Percentiles rank a stretch among this genome's conserved stretches.
These are phyloP conservation scores for Pyrrhosoma nymphula DNA, from an alignment of 2,888 invertebrate species.

Conservation along the genomic window DNA sequence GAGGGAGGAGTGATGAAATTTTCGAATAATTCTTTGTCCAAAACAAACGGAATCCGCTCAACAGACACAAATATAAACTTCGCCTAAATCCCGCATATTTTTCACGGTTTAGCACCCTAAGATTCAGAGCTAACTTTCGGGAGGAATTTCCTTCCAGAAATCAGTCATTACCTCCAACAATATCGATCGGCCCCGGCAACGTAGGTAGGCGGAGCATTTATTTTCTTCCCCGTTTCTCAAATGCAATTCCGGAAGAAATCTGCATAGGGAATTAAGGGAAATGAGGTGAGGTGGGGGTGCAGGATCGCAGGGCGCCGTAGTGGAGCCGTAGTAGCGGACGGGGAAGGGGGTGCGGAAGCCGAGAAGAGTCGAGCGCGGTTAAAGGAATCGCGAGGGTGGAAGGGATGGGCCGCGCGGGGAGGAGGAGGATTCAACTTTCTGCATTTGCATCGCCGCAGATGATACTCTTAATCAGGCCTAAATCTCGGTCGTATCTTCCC, in stretches of 20 bases:
- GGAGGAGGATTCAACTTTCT: constrained; percentile 40
- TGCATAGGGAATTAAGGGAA: constrained; percentile 35
- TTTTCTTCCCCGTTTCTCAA: constrained; percentile 23
- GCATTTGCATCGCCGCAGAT: constrained; percentile 66
- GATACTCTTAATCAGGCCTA: constrained; percentile 63
- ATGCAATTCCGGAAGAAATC: constrained; percentile 55
- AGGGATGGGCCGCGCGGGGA: neutral
- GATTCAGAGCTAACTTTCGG: neutral
- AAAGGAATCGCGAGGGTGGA: neutral
- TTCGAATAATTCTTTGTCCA: neutral
- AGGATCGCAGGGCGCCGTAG: neutral
- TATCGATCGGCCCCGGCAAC: constrained; percentile 14
- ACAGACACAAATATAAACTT: neutral
- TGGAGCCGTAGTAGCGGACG: neutral
- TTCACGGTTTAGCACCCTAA: neutral
- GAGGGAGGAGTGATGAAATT: neutral
- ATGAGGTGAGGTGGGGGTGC: neutral
- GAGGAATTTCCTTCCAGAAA: neutral
- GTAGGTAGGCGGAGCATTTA: neutral
- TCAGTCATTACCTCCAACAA: neutral
- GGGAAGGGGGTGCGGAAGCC: neutral
- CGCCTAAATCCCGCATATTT: neutral
- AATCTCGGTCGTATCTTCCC: constrained; percentile 55
- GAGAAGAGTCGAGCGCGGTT: neutral
- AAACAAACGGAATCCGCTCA: neutral